Base-by-base conservation (phyloP, 2,888 invertebrate genomes). In the Drosophila aldrichi region DNA sequence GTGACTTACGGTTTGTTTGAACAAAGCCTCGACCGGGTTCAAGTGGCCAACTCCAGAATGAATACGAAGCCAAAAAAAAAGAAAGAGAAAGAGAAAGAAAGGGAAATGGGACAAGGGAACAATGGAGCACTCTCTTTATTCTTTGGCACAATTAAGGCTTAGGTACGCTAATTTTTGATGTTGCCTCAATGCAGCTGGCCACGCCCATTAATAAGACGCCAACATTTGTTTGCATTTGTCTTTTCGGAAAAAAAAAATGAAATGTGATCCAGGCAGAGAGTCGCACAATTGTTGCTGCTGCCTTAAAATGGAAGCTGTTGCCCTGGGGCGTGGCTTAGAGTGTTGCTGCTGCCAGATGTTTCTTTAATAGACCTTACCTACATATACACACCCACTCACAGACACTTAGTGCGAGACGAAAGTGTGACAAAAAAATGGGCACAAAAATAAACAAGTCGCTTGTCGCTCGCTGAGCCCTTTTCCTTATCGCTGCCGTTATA, bases 391-490 rank as follows among this genome's bases (percentile, higher is more conserved):
- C 18, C 10, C 49, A 51, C 25, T 8, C 9, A 10, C 32, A 22
- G 29, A 55, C 29, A 64, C 62, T 46, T 48, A 58, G 55, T 66
- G 54, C 59, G 38, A 67, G 65, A 67, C 61, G 51, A 71, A 86
- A 86, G 77, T 88, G 83, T 71, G 70, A 74, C 59, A 22, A 77
- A 68, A 72, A 65, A 79, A 58, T 67, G 70, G 70, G 80, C 66
- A 61, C 46, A 73, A 86, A 84, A 88, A 88, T 86, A 83, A 83
- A 86, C 87, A 83, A 89, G 83, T 75, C 64, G 72, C 70, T 70
- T 71, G 71, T 48, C 70, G 65, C 51, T 56, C 61, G 67, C 56
- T 65, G 70, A 70, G 71, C 70, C 69, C 65, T 80, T 81, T 81
- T 74, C 80, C 87, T 89, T 89, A 86, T 85, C 87, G 81, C 56